Base-by-base conservation (phyloP, 2,888 invertebrate genomes). In the Epinotia brunnichana region DNA sequence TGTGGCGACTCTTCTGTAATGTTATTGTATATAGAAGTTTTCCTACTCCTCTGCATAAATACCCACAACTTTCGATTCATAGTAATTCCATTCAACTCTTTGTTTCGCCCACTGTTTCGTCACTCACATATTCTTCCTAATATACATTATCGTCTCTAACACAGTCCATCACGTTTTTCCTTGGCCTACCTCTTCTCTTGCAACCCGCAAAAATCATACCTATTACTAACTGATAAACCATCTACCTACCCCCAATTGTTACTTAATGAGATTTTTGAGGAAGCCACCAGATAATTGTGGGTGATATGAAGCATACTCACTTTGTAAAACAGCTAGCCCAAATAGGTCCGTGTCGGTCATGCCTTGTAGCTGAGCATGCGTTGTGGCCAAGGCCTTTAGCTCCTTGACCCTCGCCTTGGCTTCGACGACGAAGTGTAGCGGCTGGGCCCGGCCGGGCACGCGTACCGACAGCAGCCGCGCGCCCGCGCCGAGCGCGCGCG, bases 291-390 rank as follows among this genome's bases (percentile, higher is more conserved):
- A 35, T 35, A 35, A 57, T 9, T 57, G 11, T 24, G 10, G 29
- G 9, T n/a, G 10, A 29, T n/a, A n/a, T 13, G 7, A 60, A 35
- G 29, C 29, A 54, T 51, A 82, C 90, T 95, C 89, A 97, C 97
- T 97, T 94, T 96, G 96, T 86, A 96, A 94, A 84, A 96, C 94
- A 82, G 97, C 97, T 87, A 98, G 93, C 85, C 97, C 97, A 94
- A 97, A 97, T 83, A 97, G 95, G 86, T 97, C 96, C 85, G 96
- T 95, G 91, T 97, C 97, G 91, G 95, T 95, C 95, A 97, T 96
- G 90, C 96, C 96, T 93, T 96, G 95, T 87, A 96, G 95, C 85
- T 95, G 95, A 83, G 97, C 95, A 92, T 97, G 96, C 76, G 95
- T 94, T 88, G 96, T 96, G 94, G 96, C 96, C 89, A 97, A 95